Evolutionary conservation across 1,140 invertebrate genomes (phyloP).

Genomic region (Battus philenor): DNA sequence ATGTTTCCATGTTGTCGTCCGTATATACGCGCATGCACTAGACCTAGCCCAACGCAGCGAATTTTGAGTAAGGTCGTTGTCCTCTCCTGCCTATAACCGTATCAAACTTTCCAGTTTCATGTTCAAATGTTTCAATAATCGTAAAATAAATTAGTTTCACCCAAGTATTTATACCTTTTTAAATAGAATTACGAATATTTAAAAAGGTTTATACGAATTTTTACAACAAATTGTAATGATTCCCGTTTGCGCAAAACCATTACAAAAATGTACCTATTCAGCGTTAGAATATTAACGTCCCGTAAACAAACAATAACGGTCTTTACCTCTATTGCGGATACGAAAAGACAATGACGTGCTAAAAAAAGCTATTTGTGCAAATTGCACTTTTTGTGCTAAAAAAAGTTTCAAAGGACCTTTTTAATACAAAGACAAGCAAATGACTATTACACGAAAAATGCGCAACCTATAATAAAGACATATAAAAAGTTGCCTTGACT

Average conservation of each 20-base stretch:
- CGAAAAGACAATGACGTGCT: constrained; percentile 30
- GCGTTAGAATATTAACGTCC: constrained; percentile 1
- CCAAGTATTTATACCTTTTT: no score
- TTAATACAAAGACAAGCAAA: constrained; percentile 31
- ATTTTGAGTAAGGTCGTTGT: constrained; percentile 77
- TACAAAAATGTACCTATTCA: no score
- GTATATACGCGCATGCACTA: constrained; percentile 71
- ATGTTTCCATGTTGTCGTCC: constrained; percentile 60
- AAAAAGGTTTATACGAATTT: no score
- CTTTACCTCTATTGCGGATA: constrained; percentile 39
- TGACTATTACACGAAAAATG: constrained; percentile 24
- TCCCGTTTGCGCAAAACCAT: no score
- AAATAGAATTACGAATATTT: no score
- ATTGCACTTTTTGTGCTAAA: constrained; percentile 39
- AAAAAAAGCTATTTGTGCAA: constrained; percentile 61
- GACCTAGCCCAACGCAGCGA: constrained; percentile 75
- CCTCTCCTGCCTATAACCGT: constrained; percentile 62
- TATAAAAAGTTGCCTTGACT: constrained; percentile 22
- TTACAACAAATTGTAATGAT: no score
- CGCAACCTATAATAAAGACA: constrained; percentile 7
- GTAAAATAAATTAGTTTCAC: no score
- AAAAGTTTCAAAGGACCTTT: constrained; percentile 38
- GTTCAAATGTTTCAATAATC: constrained; percentile 15
- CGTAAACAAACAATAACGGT: constrained; percentile 6
- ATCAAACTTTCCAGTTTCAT: constrained; percentile 32